Percentiles rank a stretch among this genome's conserved stretches.
Evolutionary conservation across 2,888 invertebrate species (phyloP).

Genomic region (Anticlea derivata): DNA sequence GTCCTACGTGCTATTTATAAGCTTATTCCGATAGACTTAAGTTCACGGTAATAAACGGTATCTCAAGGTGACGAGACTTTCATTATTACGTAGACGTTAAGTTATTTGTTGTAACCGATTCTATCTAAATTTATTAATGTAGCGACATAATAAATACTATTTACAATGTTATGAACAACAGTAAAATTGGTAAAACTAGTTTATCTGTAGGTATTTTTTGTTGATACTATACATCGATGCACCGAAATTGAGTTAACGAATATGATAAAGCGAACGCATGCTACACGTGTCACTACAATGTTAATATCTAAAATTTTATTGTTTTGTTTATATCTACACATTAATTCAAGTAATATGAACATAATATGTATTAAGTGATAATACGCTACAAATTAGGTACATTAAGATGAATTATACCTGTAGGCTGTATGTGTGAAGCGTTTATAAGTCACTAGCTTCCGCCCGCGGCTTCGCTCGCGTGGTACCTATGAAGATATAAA

Average conservation of each 20-base stretch:
- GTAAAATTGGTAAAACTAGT: too few relatives aligned
- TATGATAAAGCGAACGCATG: constrained; percentile 6
- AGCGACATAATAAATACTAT: constrained; percentile 3
- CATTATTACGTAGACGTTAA: constrained; percentile 11
- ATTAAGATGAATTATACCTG: too few relatives aligned
- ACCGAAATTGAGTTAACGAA: constrained; percentile 8
- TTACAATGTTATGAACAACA: constrained; percentile 2
- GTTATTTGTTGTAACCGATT: constrained; percentile 7
- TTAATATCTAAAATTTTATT: neutral
- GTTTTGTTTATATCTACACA: neutral
- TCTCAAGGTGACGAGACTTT: constrained; percentile 24
- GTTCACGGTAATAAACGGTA: constrained; percentile 24
- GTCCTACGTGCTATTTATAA: constrained; percentile 13
- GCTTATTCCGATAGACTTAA: constrained; percentile 14
- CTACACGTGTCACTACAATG: neutral
- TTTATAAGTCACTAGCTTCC: too few relatives aligned
- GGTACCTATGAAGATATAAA: too few relatives aligned
- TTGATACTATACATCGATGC: constrained; percentile 6
- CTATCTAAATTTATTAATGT: constrained; percentile 1
- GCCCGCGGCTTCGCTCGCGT: too few relatives aligned
- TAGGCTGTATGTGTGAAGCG: too few relatives aligned
- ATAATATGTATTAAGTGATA: too few relatives aligned
- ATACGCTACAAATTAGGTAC: too few relatives aligned
- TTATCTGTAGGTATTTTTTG: neutral
- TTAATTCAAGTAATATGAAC: too few relatives aligned